phyloP scores from a whole-genome alignment of 2,797 vertebrate species.

The Leptatherina wallacei region DNA sequence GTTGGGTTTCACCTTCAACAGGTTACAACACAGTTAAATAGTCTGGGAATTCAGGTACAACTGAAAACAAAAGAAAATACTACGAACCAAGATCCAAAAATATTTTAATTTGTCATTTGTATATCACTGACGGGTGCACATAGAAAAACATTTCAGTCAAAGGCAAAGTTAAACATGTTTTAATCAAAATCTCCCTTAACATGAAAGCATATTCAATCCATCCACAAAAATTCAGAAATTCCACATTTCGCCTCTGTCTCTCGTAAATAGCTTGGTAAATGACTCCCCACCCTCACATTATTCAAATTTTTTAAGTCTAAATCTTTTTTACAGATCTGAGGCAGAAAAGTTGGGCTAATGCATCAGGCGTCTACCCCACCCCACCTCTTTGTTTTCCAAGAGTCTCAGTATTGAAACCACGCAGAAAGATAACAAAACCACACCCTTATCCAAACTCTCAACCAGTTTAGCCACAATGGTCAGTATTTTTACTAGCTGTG shows the following conservation, averaged over 20 bases:
- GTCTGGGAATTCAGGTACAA: too few relatives aligned
- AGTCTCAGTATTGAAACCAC: slow-evolving; percentile 3
- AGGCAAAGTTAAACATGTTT: slow-evolving; percentile 1
- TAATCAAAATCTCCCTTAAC: neutral
- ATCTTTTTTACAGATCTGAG: neutral
- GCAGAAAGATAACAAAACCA: neutral
- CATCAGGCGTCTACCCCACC: neutral
- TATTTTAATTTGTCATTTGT: neutral
- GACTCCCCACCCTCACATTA: neutral
- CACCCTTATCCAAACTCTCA: neutral
- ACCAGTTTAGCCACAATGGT: slow-evolving; percentile 8
- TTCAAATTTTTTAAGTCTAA: too few relatives aligned
- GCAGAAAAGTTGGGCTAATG: neutral
- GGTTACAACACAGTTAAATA: too few relatives aligned
- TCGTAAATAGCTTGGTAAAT: neutral
- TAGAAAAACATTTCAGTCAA: neutral
- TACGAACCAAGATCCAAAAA: neutral
- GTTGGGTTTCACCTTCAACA: neutral
- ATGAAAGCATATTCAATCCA: neutral
- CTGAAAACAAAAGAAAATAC: neutral
- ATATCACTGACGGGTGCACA: too few relatives aligned
- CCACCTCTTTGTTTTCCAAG: neutral
- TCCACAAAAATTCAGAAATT: neutral
- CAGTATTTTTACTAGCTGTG: slow-evolving; percentile 3
- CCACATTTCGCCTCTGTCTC: neutral